phyloP scores from a whole-genome alignment of 2,888 invertebrate genomes.

The Standfussiana lucernea region DNA sequence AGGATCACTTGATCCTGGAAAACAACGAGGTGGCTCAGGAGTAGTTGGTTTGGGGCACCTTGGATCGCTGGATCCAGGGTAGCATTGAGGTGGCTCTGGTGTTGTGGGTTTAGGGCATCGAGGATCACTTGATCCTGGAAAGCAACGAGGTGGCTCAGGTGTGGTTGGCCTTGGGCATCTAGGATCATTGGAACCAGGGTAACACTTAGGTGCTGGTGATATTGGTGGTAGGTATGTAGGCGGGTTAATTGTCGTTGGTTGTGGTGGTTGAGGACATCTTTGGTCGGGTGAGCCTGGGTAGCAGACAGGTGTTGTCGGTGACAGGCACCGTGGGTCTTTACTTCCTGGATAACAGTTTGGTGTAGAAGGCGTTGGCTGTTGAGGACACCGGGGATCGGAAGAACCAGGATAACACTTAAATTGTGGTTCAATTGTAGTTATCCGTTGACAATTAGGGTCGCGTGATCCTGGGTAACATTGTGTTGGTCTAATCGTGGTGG shows the following conservation, averaged over 20 bases:
- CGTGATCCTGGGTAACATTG: conserved; percentile 79
- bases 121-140: conserved; percentile 68
- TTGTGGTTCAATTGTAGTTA: conserved; percentile 72
- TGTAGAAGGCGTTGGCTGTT: conserved; percentile 56
- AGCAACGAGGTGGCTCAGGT: conserved; percentile 68
- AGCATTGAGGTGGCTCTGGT: conserved; percentile 67
- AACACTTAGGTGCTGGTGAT: conserved; percentile 64
- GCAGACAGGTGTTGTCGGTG: conserved; percentile 53
- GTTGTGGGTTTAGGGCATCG: conserved; percentile 70
- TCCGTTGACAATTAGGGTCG: conserved; percentile 79
- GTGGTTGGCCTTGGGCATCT: conserved; percentile 73
- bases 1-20: conserved; percentile 71
- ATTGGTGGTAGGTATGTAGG: conserved; percentile 73
- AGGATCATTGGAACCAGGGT: conserved; percentile 65
- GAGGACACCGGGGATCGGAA: conserved; percentile 76
- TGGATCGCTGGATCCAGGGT: conserved; percentile 72
- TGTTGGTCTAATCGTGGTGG: conserved; percentile 79
- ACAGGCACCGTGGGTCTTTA: conserved; percentile 53
- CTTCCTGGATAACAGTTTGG: conserved; percentile 53
- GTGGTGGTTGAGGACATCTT: conserved; percentile 65
- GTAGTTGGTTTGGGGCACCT: conserved; percentile 66
- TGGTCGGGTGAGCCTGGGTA: conserved; percentile 59
- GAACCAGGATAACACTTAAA: conserved; percentile 76
- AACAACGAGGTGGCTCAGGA: conserved; percentile 67
- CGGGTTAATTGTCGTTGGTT: conserved; percentile 52